These are phyloP conservation scores for Pantherophis vulpinus DNA, from an alignment of 2,797 vertebrate genomes.

Conservation along the genomic window DNA sequence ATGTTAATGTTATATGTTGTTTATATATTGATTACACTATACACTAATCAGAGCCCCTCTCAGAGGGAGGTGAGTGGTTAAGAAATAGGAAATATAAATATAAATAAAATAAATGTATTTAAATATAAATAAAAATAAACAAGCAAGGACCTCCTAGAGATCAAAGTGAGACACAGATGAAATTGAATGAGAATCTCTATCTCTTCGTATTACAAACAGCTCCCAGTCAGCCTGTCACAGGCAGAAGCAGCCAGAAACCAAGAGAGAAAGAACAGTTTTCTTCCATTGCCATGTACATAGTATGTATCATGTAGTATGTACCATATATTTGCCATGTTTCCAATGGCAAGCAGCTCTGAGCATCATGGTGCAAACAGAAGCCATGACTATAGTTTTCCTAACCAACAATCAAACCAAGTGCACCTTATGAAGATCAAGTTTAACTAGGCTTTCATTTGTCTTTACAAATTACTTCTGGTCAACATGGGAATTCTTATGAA, in stretches of 20 bases:
- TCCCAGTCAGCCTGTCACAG: neutral
- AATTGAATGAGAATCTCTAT: neutral
- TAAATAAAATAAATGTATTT: neutral
- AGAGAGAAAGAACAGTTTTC: too few species aligned
- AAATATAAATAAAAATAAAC: neutral
- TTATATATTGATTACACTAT: neutral
- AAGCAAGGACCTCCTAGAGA: neutral
- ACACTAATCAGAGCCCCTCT: neutral
- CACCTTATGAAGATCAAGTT: neutral
- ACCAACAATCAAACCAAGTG: neutral
- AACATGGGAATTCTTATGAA: neutral
- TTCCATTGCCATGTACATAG: neutral
- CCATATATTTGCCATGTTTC: neutral
- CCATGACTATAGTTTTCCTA: neutral
- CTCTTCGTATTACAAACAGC: neutral
- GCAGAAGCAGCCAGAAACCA: neutral
- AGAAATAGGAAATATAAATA: neutral
- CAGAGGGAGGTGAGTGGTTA: neutral
- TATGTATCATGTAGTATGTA: neutral
- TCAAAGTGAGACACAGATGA: neutral
- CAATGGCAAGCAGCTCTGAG: neutral
- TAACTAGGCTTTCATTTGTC: slow-evolving; percentile 17
- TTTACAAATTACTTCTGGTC: neutral
- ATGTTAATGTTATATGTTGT: neutral
- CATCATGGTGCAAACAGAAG: neutral